Evolutionary conservation across 1,140 invertebrate species (phyloP), one percentile per base, ranked within the genome.

Genomic region (Radopholus similis): DNA sequence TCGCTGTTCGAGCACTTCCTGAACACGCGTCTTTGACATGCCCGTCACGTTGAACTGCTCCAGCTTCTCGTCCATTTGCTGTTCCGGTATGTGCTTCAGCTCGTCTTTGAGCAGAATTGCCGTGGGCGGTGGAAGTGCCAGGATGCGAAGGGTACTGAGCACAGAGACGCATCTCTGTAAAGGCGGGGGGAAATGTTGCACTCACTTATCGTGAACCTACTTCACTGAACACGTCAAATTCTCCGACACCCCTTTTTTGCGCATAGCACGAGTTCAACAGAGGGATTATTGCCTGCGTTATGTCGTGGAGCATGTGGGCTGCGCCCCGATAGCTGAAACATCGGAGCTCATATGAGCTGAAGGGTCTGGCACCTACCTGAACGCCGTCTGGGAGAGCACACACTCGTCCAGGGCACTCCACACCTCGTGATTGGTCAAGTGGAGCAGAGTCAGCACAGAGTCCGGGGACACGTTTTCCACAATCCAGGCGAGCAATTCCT

Each of bases 31-130:
- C 28, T 62, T 71, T 2, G 34, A 53, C 34, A 74, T 44, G 21
- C 64, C 72, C 18, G 34, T 35, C 42, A 76, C 65, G 8, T 57
- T 57, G 51, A 74, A 73, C 40, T 72, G 72, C 47, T 57, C 54
- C 32, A 76, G 38, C 38, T 74, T 74, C 37, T 65, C 59, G 6
- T 62, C 65, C n/a, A 74, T 18, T 53, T 69, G 73, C 35, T 70
- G 54, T 47, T 74, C 72, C 1, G 72, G 72, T 9, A 74, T 71
- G 37, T 72, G 73, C 40, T 64, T 53, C 28, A 74, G 65, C 49
- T 74, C 72, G 30, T 71, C 68, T 60, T 66, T 70, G 18, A 74
- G 47, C 51, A 74, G 42, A 44, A 74, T 74, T 8, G 72, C 72
- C 18, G 74, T 58, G 21, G 66, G 55, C 13, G 73, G 38, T n/a